A percentile compares a stretch with the other conserved stretches of the same genome.
phyloP scores from a whole-genome alignment of 2,113 vertebrate genomes.

The Chinchilla lanigera region DNA sequence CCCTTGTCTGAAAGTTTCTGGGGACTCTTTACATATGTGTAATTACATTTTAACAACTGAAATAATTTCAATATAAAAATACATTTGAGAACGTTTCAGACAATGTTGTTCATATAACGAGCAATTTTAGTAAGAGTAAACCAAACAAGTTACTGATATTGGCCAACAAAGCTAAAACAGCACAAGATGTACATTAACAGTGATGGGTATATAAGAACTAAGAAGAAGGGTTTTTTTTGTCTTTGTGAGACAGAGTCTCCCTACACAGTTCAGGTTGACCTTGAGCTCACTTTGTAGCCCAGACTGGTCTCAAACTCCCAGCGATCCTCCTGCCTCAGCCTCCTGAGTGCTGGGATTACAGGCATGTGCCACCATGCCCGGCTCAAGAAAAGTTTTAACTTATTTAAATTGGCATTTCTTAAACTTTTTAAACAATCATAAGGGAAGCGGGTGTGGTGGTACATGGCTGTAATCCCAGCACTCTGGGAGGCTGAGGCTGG shows the following conservation, averaged over 20 bases:
- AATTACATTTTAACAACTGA: slow-evolving; percentile 57
- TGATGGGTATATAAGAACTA: background rate
- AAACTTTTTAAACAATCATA: background rate
- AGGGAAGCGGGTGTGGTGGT: background rate
- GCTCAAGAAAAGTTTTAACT: background rate
- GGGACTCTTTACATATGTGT: background rate
- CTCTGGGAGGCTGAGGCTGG: background rate
- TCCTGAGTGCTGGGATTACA: no score
- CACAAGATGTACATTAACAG: slow-evolving; percentile 7
- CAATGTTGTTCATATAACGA: background rate
- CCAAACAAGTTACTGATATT: slow-evolving; percentile 52
- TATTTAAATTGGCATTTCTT: background rate
- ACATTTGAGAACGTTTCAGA: background rate
- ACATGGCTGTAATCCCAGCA: background rate
- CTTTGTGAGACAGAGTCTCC: no score
- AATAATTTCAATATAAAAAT: slow-evolving; percentile 42
- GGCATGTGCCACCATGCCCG: no score
- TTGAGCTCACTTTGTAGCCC: no score
- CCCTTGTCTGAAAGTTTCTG: slow-evolving; percentile 18
- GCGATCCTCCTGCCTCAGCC: no score
- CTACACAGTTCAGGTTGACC: no score
- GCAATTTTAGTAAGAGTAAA: background rate
- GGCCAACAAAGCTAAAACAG: slow-evolving; percentile 41
- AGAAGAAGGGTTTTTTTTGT: no score
- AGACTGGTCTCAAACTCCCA: no score